phyloP scores from a whole-genome alignment of 1,140 invertebrate species.

The Bilobella aurantiaca region DNA sequence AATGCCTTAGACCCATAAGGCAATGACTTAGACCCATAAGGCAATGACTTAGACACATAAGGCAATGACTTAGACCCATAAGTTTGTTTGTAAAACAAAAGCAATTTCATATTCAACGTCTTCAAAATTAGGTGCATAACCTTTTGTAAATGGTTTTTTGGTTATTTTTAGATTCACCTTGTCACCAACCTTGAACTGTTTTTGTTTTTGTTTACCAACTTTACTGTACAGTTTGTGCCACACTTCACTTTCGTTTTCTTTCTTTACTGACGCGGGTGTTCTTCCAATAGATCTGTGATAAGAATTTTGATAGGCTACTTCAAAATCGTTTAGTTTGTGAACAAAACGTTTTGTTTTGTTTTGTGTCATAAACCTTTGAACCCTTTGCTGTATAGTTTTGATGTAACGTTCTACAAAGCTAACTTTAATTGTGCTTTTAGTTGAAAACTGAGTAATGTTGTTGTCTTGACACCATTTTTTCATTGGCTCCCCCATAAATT shows the following conservation, averaged over 20 bases:
- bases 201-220: background rate
- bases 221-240: background rate
- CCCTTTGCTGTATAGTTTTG: conserved; percentile 3
- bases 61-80: too few relatives aligned
- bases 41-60: too few relatives aligned
- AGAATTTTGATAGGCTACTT: background rate
- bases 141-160: background rate
- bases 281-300: background rate
- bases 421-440: background rate
- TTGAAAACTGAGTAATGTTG: background rate
- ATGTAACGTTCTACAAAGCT: conserved; percentile 12
- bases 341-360: conserved; percentile 10
- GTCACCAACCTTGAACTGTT: background rate
- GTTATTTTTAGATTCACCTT: background rate
- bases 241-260: conserved; percentile 1
- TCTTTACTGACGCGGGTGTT: background rate
- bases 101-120: background rate
- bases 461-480: background rate
- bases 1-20: too few relatives aligned
- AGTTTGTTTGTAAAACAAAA: background rate
- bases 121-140: background rate
- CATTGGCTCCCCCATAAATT: background rate
- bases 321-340: conserved; percentile 2
- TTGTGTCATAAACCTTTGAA: conserved; percentile 7
- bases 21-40: too few relatives aligned